phyloP scores from a whole-genome alignment of 2,113 vertebrate species.

The Macrotis lagotis region DNA sequence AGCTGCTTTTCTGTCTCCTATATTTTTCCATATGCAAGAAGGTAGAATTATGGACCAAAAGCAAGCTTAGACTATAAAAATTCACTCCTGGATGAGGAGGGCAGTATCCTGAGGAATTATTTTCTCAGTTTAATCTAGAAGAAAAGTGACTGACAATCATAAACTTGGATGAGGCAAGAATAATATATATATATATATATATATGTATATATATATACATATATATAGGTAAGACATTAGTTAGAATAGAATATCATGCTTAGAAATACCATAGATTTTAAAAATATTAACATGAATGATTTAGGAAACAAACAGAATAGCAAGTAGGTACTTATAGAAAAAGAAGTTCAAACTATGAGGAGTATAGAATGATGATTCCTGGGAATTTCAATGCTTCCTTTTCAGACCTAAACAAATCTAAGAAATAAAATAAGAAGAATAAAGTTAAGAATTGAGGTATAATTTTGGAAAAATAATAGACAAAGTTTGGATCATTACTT shows the following conservation, averaged over 20 bases:
- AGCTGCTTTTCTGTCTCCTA: background rate
- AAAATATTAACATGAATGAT: background rate
- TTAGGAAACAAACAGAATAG: background rate
- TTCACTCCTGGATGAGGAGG: background rate
- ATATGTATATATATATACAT: background rate
- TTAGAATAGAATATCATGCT: background rate
- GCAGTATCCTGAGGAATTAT: background rate
- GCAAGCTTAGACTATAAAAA: background rate
- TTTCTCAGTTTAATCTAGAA: background rate
- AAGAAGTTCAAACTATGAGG: background rate
- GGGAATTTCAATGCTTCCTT: background rate
- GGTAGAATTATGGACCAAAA: too few species aligned
- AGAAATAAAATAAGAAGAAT: background rate
- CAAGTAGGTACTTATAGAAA: background rate
- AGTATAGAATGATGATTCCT: background rate
- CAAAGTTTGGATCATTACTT: background rate
- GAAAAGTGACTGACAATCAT: background rate
- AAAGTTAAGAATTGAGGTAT: background rate
- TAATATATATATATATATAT: background rate
- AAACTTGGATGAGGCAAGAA: background rate
- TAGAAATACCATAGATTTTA: background rate
- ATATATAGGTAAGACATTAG: background rate
- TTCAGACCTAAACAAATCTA: background rate
- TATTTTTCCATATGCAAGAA: too few species aligned
- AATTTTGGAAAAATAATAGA: background rate